Base-by-base conservation (phyloP, 2,888 invertebrate genomes). In the Scotopteryx bipunctaria region DNA sequence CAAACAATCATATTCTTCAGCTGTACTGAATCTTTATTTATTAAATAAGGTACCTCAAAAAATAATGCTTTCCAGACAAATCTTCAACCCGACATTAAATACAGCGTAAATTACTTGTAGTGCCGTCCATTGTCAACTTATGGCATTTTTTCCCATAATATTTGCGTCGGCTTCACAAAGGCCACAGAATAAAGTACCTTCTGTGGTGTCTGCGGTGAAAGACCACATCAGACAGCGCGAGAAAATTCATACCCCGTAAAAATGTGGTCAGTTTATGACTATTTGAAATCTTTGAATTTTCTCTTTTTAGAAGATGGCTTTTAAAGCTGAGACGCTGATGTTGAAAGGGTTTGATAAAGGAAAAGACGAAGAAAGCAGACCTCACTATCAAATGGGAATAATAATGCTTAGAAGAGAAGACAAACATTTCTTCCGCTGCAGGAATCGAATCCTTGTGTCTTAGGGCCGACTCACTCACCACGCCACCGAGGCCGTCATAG, bases 141-240 rank as follows among this genome's bases (percentile, higher is more conserved):
- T 31, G 15, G 23, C 21, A 14, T 49, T 68, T 66, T 76, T 71
- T 58, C 63, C 59, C 73, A 73, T 69, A 74, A 76, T 78, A 72
- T 79, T 77, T 76, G 73, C 66, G 73, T 71, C 69, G 68, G 60
- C 56, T 35, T 11, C 27, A 5, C 43, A 51, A 51, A 51, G 37
- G 14, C n/a, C 36, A 45, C 36, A 37, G 37, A 45, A 9, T 42
- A 25, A 3, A 2, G 14, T 3, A 13, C 3, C n/a, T 13, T 17
- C 27, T 13, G 11, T 35, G 17, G 27, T 14, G 32, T 6, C 44
- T 50, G 50, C 8, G 50, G 50, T 38, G 5, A 6, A 4, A 4
- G 14, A 44, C 50, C 50, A 44, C 50, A 44, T 40, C 43, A 44
- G 47, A 21, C 15, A 11, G n/a, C 5, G 29, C 41, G 41, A 29